A percentile compares a stretch with the other conserved stretches of the same genome.
Evolutionary conservation across 2,113 vertebrate genomes (phyloP).

Genomic region (Boleophthalmus pectinirostris): DNA sequence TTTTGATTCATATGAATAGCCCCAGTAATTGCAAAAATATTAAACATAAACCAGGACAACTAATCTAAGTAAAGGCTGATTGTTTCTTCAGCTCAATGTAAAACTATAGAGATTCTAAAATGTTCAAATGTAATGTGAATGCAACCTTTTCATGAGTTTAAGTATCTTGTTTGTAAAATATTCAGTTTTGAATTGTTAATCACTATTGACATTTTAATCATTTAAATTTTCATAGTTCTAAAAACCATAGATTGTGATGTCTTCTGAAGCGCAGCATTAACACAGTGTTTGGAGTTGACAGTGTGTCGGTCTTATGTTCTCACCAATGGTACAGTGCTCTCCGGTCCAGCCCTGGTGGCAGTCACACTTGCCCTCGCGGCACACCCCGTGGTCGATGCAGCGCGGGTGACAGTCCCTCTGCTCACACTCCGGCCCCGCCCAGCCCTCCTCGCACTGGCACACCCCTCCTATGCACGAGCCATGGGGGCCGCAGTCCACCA

Average conservation of each 20-base stretch:
- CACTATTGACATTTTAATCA: too few species aligned
- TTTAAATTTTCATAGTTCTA: not conserved
- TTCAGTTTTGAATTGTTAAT: too few species aligned
- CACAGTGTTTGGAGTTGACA: slow-evolving; percentile 20
- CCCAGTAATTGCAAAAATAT: too few species aligned
- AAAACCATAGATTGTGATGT: not conserved
- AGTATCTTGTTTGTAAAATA: not conserved
- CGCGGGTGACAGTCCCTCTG: slow-evolving; percentile 94
- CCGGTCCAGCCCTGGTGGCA: slow-evolving; percentile 98
- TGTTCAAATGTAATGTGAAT: too few species aligned
- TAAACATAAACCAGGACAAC: too few species aligned
- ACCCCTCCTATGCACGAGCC: slow-evolving; percentile 89
- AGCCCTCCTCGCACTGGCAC: slow-evolving; percentile 96
- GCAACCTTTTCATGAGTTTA: not conserved
- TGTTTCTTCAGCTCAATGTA: too few species aligned
- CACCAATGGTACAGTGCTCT: slow-evolving; percentile 97
- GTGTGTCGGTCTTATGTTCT: slow-evolving; percentile 40
- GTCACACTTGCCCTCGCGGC: slow-evolving; percentile 94
- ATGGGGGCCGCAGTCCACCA: slow-evolving; percentile 87
- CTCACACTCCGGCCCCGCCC: slow-evolving; percentile 87
- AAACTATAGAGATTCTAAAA: too few species aligned
- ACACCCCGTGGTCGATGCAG: slow-evolving; percentile 94
- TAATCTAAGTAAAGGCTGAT: too few species aligned
- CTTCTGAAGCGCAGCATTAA: not conserved
- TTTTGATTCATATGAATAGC: too few species aligned